Conservation (phyloP, 2,888 invertebrate species). For the Lasioglossum vierecki region DNA sequence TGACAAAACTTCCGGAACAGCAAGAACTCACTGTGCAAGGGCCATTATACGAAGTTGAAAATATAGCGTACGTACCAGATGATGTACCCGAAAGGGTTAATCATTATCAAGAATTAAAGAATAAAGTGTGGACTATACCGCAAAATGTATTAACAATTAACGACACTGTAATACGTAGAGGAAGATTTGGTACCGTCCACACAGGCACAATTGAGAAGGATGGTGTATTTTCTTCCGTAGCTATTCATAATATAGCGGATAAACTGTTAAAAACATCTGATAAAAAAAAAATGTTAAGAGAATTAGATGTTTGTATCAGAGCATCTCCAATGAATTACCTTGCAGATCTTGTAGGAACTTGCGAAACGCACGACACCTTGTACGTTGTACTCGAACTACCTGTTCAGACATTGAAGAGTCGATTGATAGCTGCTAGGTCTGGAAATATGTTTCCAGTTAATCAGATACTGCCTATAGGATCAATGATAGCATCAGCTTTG, state of each 20-base stretch:
- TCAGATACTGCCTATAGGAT: constrained; percentile 82
- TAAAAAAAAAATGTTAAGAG: constrained; percentile 87
- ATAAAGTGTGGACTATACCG: constrained; percentile 90
- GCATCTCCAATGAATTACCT: constrained; percentile 90
- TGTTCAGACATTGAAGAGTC: constrained; percentile 88
- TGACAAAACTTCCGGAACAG: constrained; percentile 86
- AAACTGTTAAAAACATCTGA: constrained; percentile 85
- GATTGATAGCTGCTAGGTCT: constrained; percentile 84
- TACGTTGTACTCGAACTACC: constrained; percentile 90
- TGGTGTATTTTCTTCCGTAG: constrained; percentile 85
- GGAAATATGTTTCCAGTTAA: constrained; percentile 78
- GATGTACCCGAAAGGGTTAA: constrained; percentile 88
- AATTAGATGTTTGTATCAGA: constrained; percentile 89
- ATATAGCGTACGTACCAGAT: constrained; percentile 91
- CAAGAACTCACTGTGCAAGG: constrained; percentile 91
- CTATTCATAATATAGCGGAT: constrained; percentile 89
- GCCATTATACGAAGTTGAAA: constrained; percentile 92
- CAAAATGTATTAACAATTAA: constrained; percentile 90
- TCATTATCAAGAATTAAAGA: constrained; percentile 90
- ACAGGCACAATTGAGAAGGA: constrained; percentile 89
- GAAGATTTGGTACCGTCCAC: constrained; percentile 92
- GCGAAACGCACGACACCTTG: constrained; percentile 90
- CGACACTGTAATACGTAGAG: constrained; percentile 89
- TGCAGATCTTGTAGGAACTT: constrained; percentile 90
- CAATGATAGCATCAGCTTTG: constrained; percentile 84